Base-by-base conservation (phyloP, 2,888 invertebrate genomes). In the Ischnus inquisitorius region DNA sequence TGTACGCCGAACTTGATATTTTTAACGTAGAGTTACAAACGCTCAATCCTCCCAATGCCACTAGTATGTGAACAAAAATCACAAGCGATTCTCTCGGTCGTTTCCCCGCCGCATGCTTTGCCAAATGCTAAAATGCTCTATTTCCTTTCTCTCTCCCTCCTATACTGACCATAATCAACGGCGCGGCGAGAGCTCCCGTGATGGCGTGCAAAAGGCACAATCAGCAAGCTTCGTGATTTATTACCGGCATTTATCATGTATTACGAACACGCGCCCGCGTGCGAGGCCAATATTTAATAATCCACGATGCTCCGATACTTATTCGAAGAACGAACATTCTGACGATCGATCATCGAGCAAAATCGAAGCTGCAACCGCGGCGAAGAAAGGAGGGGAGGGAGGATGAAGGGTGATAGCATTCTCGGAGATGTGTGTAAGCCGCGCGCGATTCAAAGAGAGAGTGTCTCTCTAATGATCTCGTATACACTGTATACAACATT, bases 221-320 rank as follows among this genome's bases (percentile, higher is more conserved):
- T 75, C 75, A 62, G 28, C 68, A 48, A 60, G 51, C 60, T 43
- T n/a, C n/a, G 16, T 78, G 77, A 82, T 82, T 78, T 82, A 78
- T 74, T 62, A 46, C 77, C 48, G 48, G 67, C 48, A 68, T 82
- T 82, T 78, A 82, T 82, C 78, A 72, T 46, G 60, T 51, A 78
- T 78, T 72, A 34, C 67, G 39, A 64, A 74, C 48, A 14, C 67
- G 54, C 10, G 25, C 46, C 28, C 67, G 43, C 25, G 57, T n/a
- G 54, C 39, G 19, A 65, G 67, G 34, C 34, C 71, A 22, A 77
- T 57, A 78, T 78, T 78, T 54, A 82, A 77, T 62, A 67, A 78
- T 65, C 72, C 10, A 4, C 67, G 64, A 65, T 41, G 14, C 67
- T n/a, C 39, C 41, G 71, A 82, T 41, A 67, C 25, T 46, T 14